These are phyloP conservation scores for Apoda limacodes DNA, from an alignment of 2,888 invertebrate genomes.

Conservation along the genomic window DNA sequence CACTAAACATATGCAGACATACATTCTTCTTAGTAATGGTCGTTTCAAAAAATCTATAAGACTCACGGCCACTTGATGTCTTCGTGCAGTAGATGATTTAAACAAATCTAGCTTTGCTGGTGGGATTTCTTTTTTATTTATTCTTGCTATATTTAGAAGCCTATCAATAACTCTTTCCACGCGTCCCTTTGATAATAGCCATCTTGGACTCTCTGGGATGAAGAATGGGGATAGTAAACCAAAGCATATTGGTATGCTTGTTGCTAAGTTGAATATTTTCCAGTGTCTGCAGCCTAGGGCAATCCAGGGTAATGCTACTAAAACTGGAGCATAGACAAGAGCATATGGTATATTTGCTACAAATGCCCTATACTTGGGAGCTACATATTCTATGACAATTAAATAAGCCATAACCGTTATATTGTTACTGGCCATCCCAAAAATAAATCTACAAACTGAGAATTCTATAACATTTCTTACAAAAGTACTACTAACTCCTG, in stretches of 20 bases:
- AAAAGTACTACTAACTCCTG: constrained; percentile 35
- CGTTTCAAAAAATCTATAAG: constrained; percentile 30
- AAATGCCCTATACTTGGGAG: constrained; percentile 44
- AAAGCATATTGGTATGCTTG: constrained; percentile 37
- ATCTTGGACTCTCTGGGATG: constrained; percentile 48
- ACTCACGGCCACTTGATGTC: constrained; percentile 16
- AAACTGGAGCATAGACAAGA: constrained; percentile 33
- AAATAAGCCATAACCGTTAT: constrained; percentile 49
- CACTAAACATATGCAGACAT: constrained; percentile 33
- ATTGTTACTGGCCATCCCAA: constrained; percentile 48
- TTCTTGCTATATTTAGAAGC: constrained; percentile 29
- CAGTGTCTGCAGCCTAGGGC: constrained; percentile 42
- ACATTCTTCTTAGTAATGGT: constrained; percentile 31
- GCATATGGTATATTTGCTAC: constrained; percentile 43
- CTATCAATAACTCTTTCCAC: constrained; percentile 36
- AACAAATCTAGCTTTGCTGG: constrained; percentile 32
- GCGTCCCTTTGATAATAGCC: constrained; percentile 41
- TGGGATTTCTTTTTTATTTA: constrained; percentile 37
- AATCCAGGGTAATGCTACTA: constrained; percentile 39
- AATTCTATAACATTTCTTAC: constrained; percentile 32
- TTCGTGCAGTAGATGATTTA: constrained; percentile 15
- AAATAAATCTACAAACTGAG: constrained; percentile 36
- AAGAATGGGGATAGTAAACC: constrained; percentile 34
- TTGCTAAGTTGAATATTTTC: constrained; percentile 37
- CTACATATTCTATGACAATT: constrained; percentile 40